Percentiles rank a stretch among this genome's conserved stretches.
Conservation (phyloP, 2,797 vertebrate genomes). For the Melanotaenia boesemani region DNA sequence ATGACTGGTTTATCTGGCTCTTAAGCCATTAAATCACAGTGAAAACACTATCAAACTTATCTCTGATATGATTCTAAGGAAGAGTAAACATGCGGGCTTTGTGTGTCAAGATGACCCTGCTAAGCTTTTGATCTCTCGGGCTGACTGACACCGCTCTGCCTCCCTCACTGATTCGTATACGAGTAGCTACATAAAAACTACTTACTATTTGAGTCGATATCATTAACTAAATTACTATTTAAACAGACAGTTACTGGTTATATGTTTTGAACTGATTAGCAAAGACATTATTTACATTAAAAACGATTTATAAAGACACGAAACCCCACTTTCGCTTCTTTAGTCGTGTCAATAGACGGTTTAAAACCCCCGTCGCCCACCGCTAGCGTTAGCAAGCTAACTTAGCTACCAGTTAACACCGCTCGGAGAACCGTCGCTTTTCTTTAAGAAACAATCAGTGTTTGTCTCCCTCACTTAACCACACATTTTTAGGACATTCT, state of each 20-base stretch:
- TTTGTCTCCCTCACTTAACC: constrained; percentile 18
- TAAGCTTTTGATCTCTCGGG: constrained; percentile 29
- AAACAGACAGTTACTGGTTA: fast-evolving
- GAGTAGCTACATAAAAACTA: constrained; percentile 40
- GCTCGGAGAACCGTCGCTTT: constrained; percentile 69
- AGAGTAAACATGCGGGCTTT: background rate
- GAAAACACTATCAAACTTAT: background rate
- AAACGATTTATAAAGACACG: background rate
- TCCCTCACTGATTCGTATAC: constrained; percentile 30
- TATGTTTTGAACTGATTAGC: background rate
- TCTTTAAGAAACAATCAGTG: constrained; percentile 38
- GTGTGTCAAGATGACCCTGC: constrained; percentile 24
- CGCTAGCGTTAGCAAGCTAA: constrained; percentile 74
- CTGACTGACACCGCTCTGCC: constrained; percentile 60
- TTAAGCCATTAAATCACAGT: constrained; percentile 7
- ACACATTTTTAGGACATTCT: background rate
- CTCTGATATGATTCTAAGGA: background rate
- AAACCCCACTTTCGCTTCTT: constrained; percentile 56
- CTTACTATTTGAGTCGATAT: constrained; percentile 20
- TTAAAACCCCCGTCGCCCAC: constrained; percentile 80
- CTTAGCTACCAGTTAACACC: constrained; percentile 68
- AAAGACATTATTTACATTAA: fast-evolving
- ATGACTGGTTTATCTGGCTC: background rate
- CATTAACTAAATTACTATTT: background rate
- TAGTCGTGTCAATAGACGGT: constrained; percentile 80